phyloP scores from a whole-genome alignment of 2,113 vertebrate species.

The Calyptommatus sinebrachiatus region DNA sequence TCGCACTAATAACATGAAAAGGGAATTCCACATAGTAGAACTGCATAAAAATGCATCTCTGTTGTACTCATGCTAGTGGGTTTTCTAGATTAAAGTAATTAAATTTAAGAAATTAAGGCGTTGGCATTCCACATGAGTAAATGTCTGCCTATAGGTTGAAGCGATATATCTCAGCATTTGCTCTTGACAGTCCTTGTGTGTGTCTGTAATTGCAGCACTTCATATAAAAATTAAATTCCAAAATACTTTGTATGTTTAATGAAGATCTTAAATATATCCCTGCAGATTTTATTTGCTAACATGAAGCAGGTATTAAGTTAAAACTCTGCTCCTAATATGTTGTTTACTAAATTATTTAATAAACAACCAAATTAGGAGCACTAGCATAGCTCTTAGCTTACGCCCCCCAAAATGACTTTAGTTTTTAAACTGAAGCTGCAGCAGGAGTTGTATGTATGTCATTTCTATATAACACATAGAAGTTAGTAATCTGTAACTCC shows the following conservation, averaged over 20 bases:
- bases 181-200: constrained; percentile 24
- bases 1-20: constrained; percentile 17
- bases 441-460: background rate
- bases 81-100: constrained; percentile 45
- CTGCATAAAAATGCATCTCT: background rate
- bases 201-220: constrained; percentile 43
- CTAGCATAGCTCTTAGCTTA: constrained; percentile 48
- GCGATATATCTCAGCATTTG: constrained; percentile 24
- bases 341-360: constrained; percentile 57
- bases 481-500: too few species aligned
- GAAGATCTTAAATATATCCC: constrained; percentile 51
- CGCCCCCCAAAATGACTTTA: constrained; percentile 53
- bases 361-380: constrained; percentile 44
- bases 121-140: constrained; percentile 9
- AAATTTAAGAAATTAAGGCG: constrained; percentile 30
- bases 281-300: constrained; percentile 42
- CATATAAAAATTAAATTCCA: constrained; percentile 42
- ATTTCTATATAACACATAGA: too few species aligned
- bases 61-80: constrained; percentile 28
- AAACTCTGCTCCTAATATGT: constrained; percentile 39
- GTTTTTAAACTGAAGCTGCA: constrained; percentile 19
- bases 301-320: constrained; percentile 52
- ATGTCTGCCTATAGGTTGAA: constrained; percentile 19
- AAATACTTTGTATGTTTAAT: constrained; percentile 46
- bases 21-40: background rate